Evolutionary conservation across 2,797 vertebrate genomes (phyloP), one percentile per base, ranked within the genome.

Genomic region (Liparis tanakae): DNA sequence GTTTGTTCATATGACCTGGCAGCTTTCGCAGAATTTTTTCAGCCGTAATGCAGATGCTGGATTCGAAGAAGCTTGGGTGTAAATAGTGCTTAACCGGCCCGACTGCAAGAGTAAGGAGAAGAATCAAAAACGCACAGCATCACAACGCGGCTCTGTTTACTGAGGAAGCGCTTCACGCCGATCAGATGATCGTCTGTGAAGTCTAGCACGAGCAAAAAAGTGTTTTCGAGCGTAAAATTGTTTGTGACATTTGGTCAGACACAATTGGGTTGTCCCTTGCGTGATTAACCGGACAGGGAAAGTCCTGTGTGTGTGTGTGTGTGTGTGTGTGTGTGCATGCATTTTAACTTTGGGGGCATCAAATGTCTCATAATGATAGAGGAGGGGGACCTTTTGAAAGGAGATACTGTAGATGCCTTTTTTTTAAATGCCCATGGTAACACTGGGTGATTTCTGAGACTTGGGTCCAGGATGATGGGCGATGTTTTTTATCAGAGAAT

Each of bases 271-370:
- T 59, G 18, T 33, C 69, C 67, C 67, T 0, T 20, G 3, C 3
- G 15, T 77, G 64, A 80, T 37, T 79, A 41, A 72, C 33, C 5
- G 17, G 9, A 6, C 4, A 75, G 72, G 88, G 86, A 53, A 89
- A 88, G 44, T 84, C 82, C 85, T 59, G 17, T 4, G 25, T 30
- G 25, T 30, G 25, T 30, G 25, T 30, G 25, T 30, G 25, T 70
- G 0, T 44, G 3, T 57, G 5, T 30, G 20, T 15, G n/a, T 14
- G 41, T 15, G 20, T 22, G 10, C 18, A 10, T 54, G 33, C n/a
- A 30, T 3, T 50, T 18, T 13, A 41, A 41, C 20, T 54, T 37
- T 12, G 5, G 37, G 22, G 44, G 12, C 10, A 60, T 56, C 1
- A 60, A 7, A 58, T 34, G 15, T 50, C 25, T 36, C 43, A 44